Conservation (phyloP, 2,113 vertebrate genomes). For the Rattus rattus region DNA sequence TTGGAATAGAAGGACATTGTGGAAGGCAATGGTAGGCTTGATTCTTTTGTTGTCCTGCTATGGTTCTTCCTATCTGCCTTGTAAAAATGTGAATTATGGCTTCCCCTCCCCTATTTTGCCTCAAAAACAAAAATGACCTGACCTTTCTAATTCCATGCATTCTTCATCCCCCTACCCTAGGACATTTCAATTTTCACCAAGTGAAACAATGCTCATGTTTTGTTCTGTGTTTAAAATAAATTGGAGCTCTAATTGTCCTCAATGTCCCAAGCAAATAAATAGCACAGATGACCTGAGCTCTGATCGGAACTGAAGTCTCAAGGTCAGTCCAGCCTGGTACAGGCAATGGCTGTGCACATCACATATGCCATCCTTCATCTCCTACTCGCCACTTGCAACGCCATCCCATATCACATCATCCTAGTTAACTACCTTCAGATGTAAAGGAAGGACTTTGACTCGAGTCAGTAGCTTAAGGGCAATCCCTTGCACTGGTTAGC, state of each 20-base stretch:
- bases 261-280: constrained; percentile 71
- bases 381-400: neutral
- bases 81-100: constrained; percentile 68
- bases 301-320: constrained; percentile 38
- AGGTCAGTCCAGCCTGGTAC: neutral
- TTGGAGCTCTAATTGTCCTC: constrained; percentile 1
- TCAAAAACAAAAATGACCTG: constrained; percentile 53
- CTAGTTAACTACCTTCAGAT: constrained; percentile 9
- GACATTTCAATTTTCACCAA: constrained; percentile 76
- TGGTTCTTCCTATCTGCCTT: constrained; percentile 1
- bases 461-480: neutral
- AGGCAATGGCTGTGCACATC: neutral
- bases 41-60: constrained; percentile 52
- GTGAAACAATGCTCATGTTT: constrained; percentile 78
- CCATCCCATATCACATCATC: neutral
- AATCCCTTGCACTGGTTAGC: neutral
- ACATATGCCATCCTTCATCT: neutral
- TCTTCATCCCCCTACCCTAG: constrained; percentile 65
- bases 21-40: constrained; percentile 36
- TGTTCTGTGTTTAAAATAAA: constrained; percentile 73
- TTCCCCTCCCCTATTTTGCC: neutral
- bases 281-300: constrained; percentile 54
- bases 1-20: constrained; percentile 54
- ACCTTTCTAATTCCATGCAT: constrained; percentile 71
- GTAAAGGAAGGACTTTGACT: neutral